phyloP scores from a whole-genome alignment of 2,888 invertebrate species.

The Himalopsyche japonica region DNA sequence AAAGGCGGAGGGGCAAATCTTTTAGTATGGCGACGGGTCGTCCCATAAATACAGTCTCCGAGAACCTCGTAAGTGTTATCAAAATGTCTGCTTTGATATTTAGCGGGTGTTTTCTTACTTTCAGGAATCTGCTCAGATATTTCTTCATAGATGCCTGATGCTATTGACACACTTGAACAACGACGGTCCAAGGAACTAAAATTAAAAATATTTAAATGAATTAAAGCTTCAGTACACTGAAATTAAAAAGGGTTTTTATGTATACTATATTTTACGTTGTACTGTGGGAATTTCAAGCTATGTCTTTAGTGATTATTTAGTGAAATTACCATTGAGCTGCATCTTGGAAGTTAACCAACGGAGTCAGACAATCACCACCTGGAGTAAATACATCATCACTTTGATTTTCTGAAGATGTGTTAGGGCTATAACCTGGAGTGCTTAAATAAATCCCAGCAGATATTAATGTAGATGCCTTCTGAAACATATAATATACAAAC shows the following conservation, averaged over 20 bases:
- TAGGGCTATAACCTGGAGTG: conserved; percentile 45
- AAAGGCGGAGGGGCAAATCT: conserved; percentile 52
- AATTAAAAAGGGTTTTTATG: not conserved
- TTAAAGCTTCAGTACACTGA: no score
- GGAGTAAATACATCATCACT: conserved; percentile 5
- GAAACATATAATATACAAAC: conserved; percentile 34
- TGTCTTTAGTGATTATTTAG: no score
- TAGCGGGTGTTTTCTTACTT: conserved; percentile 40
- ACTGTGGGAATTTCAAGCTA: no score
- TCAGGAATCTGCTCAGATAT: conserved; percentile 55
- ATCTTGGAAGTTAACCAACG: conserved; percentile 15
- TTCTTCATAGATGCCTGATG: conserved; percentile 72
- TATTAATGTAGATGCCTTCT: conserved; percentile 49
- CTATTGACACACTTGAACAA: conserved; percentile 62
- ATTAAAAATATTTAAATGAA: no score
- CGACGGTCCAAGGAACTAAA: conserved; percentile 48
- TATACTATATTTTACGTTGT: not conserved
- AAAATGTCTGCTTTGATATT: not conserved
- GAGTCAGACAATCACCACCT: conserved; percentile 19
- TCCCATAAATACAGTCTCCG: conserved; percentile 47
- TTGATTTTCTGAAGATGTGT: not conserved
- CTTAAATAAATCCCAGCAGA: conserved; percentile 47
- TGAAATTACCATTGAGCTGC: not conserved
- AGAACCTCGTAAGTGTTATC: conserved; percentile 51
- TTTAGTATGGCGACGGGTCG: conserved; percentile 41